Conservation (phyloP, 2,797 vertebrate genomes). For the Gila robusta region DNA sequence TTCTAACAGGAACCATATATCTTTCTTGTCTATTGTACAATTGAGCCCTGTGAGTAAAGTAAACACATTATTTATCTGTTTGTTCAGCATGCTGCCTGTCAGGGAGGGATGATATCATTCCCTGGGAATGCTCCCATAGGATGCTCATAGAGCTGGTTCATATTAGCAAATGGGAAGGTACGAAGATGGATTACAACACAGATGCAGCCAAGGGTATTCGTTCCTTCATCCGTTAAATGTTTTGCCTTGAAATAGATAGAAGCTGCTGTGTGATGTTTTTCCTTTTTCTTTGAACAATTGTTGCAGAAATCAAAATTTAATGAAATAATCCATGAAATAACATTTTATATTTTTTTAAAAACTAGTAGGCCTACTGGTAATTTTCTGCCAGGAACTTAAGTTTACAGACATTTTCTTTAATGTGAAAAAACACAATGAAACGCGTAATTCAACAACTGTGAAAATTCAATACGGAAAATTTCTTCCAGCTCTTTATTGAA, state of each 20-base stretch:
- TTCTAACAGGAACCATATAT: neutral
- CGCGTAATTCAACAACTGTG: no score
- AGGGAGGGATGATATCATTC: slow-evolving; percentile 69
- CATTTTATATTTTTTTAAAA: neutral
- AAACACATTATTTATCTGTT: slow-evolving; percentile 66
- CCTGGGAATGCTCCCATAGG: slow-evolving; percentile 68
- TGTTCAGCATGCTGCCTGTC: slow-evolving; percentile 63
- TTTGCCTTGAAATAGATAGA: slow-evolving; percentile 3
- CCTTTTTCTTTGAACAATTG: neutral
- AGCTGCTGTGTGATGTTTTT: neutral
- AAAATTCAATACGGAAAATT: neutral
- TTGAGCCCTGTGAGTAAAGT: slow-evolving; percentile 17
- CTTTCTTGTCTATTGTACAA: neutral
- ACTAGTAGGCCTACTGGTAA: neutral
- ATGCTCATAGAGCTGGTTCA: slow-evolving; percentile 68
- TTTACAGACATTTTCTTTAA: neutral
- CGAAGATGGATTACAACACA: slow-evolving; percentile 26
- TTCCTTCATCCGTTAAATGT: neutral
- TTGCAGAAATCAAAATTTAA: neutral
- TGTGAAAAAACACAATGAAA: neutral
- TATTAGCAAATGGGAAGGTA: slow-evolving; percentile 62
- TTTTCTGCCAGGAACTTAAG: neutral
- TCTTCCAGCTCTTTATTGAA: neutral
- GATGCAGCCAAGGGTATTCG: slow-evolving; percentile 31
- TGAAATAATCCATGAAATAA: neutral